These are phyloP conservation scores for Sylvicola fuscatus DNA, from an alignment of 2,888 invertebrate genomes.

Conservation along the genomic window DNA sequence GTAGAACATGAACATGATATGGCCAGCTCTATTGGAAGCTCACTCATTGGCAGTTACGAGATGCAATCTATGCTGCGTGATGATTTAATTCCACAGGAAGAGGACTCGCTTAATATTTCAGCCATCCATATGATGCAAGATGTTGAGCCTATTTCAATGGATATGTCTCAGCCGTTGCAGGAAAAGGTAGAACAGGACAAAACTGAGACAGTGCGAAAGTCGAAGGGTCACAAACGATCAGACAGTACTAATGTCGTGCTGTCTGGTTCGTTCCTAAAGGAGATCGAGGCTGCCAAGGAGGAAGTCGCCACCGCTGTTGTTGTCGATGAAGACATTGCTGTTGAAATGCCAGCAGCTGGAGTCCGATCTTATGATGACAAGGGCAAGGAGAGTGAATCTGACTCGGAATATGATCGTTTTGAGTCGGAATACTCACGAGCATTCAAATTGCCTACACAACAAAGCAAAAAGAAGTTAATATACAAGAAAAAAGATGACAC, in stretches of 20 bases:
- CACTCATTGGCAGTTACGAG: conserved; percentile 22
- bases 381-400: conserved; percentile 27
- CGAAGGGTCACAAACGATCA: conserved; percentile 31
- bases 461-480: conserved; percentile 13
- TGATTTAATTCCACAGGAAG: conserved; percentile 6
- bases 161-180: background rate
- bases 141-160: too few species aligned
- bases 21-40: conserved; percentile 21
- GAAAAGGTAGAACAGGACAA: conserved; percentile 7
- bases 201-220: conserved; percentile 16
- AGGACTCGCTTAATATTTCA: too few species aligned
- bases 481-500: conserved; percentile 11
- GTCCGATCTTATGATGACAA: conserved; percentile 13
- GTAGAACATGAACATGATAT: conserved; percentile 21
- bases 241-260: conserved; percentile 25
- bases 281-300: conserved; percentile 10
- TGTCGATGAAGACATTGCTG: conserved; percentile 10
- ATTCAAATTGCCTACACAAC: conserved; percentile 20
- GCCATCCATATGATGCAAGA: too few species aligned
- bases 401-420: conserved; percentile 27
- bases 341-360: conserved; percentile 10
- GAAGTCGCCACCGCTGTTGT: conserved; percentile 7
- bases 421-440: conserved; percentile 28
- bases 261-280: conserved; percentile 4
- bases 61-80: conserved; percentile 8